Conservation (phyloP, 2,888 invertebrate genomes). For the Drosophila longiperda region DNA sequence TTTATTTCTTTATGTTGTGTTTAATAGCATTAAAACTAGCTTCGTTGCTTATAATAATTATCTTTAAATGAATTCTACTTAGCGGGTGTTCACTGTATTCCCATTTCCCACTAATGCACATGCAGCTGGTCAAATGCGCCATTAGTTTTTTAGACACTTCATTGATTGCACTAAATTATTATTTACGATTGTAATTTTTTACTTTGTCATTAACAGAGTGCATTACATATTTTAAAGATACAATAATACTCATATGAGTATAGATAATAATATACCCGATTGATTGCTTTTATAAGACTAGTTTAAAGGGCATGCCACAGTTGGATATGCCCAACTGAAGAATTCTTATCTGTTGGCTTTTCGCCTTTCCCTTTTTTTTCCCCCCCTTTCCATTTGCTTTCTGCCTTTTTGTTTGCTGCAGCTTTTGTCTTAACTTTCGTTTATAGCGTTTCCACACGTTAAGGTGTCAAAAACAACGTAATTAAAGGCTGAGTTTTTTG, state of each 20-base stretch:
- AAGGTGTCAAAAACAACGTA: conserved; percentile 70
- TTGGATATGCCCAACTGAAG: neutral
- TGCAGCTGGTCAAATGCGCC: conserved; percentile 19
- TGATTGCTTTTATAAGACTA: neutral
- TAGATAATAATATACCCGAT: neutral
- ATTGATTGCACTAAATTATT: conserved; percentile 7
- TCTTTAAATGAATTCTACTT: neutral
- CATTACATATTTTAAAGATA: neutral
- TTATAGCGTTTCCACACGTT: conserved; percentile 67
- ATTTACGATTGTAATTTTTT: neutral
- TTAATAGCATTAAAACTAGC: neutral
- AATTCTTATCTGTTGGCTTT: neutral
- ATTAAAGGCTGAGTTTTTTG: conserved; percentile 57
- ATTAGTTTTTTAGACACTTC: neutral
- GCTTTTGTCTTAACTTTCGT: conserved; percentile 26
- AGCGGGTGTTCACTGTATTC: neutral
- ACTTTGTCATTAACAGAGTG: neutral
- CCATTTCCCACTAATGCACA: neutral
- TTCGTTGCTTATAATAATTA: neutral
- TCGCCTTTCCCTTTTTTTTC: neutral
- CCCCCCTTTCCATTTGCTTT: conserved; percentile 8
- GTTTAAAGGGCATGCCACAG: conserved; percentile 6
- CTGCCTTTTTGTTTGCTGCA: conserved; percentile 9
- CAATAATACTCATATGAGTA: neutral
- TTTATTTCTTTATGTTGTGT: neutral